Evolutionary conservation across 1,140 invertebrate species (phyloP).

Genomic region (Drosophila rufa): DNA sequence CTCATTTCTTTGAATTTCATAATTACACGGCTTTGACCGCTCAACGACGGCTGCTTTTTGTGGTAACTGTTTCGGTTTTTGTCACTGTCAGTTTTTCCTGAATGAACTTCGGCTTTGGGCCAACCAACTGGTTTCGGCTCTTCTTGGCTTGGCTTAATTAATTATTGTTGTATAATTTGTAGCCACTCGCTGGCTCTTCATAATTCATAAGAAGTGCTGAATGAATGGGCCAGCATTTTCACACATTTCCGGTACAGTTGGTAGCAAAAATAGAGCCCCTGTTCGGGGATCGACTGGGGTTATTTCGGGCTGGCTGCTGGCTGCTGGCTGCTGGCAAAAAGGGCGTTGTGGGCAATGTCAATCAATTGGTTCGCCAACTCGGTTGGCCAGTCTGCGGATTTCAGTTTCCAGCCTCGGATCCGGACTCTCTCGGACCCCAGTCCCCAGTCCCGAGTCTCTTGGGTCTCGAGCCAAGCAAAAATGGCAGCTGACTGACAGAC

Average conservation of each 20-base stretch:
- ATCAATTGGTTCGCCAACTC: constrained; percentile 75
- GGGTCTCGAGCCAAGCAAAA: constrained; percentile 66
- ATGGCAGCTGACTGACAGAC: constrained; percentile 82
- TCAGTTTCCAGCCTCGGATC: constrained; percentile 9
- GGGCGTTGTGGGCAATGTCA: constrained; percentile 82
- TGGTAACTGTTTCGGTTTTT: constrained; percentile 43
- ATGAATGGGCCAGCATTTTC: constrained; percentile 37
- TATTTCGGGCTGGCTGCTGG: constrained; percentile 15
- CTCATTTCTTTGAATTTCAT: constrained; percentile 82
- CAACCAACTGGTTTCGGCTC: constrained; percentile 35
- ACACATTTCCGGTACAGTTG: constrained; percentile 82
- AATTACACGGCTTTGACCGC: constrained; percentile 80
- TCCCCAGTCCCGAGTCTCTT: constrained; percentile 14
- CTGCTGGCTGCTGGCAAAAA: constrained; percentile 36
- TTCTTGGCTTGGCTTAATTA: constrained; percentile 71
- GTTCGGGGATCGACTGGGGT: background rate
- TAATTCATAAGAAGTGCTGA: constrained; percentile 70
- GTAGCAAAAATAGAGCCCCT: constrained; percentile 29
- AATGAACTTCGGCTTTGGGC: constrained; percentile 65
- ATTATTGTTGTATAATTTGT: constrained; percentile 83
- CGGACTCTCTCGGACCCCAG: constrained; percentile 12
- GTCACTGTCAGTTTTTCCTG: constrained; percentile 75
- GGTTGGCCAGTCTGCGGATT: constrained; percentile 23
- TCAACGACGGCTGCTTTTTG: constrained; percentile 45
- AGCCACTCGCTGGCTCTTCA: constrained; percentile 37